These are phyloP conservation scores for Caenorhabditis becei DNA, from an alignment of 2,888 invertebrate genomes.

Conservation along the genomic window DNA sequence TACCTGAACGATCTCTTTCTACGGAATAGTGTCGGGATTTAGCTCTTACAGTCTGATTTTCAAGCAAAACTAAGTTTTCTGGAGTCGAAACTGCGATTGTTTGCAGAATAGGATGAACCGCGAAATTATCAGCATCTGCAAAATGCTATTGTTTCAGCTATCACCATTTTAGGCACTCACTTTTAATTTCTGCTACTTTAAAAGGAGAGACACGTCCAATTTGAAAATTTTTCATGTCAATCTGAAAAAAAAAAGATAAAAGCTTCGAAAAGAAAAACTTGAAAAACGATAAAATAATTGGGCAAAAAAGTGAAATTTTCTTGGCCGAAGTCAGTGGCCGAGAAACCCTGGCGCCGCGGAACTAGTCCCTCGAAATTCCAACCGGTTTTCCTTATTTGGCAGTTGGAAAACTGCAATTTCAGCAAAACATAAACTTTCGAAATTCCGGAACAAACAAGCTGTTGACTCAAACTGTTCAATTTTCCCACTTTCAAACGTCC, in stretches of 20 bases:
- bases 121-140: slow-evolving; percentile 39
- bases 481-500: slow-evolving; percentile 7
- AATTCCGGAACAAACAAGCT: not conserved
- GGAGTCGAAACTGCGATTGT: slow-evolving; percentile 39
- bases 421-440: not conserved
- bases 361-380: slow-evolving; percentile 27
- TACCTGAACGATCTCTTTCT: slow-evolving; percentile 16
- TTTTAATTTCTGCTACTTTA: slow-evolving; percentile 10
- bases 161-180: slow-evolving; percentile 5
- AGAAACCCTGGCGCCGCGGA: not conserved
- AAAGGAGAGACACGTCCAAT: slow-evolving; percentile 33
- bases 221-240: slow-evolving; percentile 43
- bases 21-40: too few relatives aligned
- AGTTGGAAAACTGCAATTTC: not conserved
- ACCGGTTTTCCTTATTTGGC: slow-evolving; percentile 8
- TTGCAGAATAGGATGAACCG: slow-evolving; percentile 34
- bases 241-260: slow-evolving; percentile 11
- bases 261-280: not conserved
- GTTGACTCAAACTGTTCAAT: not conserved
- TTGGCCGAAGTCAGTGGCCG: slow-evolving; percentile 25
- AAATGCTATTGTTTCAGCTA: not conserved
- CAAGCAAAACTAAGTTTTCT: slow-evolving; percentile 27
- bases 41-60: slow-evolving; percentile 19
- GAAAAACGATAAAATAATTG: slow-evolving; percentile 2
- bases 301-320: not conserved